Percentiles rank a stretch among this genome's conserved stretches.
Evolutionary conservation across 1,140 invertebrate species (phyloP).

Genomic region (Drosophila grimshawi): DNA sequence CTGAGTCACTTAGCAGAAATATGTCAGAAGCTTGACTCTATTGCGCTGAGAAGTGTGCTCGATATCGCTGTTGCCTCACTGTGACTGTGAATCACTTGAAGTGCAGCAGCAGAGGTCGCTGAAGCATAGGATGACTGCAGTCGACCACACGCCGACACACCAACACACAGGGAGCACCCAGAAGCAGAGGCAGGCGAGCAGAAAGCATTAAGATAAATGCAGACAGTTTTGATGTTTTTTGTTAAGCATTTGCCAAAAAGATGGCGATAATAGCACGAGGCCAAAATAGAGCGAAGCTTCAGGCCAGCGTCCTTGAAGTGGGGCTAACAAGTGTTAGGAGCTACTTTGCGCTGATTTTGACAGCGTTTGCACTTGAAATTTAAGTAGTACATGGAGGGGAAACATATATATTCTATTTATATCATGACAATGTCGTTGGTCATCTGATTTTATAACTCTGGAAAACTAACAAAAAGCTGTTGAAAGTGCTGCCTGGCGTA

Average conservation of each 20-base stretch:
- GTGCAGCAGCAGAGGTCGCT: not conserved
- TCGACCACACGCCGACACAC: not conserved
- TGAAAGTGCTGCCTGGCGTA: constrained; percentile 27
- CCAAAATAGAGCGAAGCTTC: constrained; percentile 29
- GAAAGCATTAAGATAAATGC: constrained; percentile 54
- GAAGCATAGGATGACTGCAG: not conserved
- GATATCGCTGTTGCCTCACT: constrained; percentile 6
- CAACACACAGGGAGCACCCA: not conserved
- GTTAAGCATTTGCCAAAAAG: constrained; percentile 20
- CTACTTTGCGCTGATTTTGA: constrained; percentile 52
- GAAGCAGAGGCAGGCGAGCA: constrained; percentile 16
- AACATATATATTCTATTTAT: constrained; percentile 14
- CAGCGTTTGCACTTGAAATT: constrained; percentile 41
- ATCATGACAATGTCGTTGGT: not conserved
- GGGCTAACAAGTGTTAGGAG: constrained; percentile 27
- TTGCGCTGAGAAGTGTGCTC: no score
- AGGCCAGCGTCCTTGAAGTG: constrained; percentile 48
- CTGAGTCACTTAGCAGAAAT: constrained; percentile 1
- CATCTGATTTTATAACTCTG: constrained; percentile 5
- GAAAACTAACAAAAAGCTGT: not conserved
- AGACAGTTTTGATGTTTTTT: constrained; percentile 49
- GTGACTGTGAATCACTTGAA: constrained; percentile 10
- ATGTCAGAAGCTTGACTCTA: not conserved
- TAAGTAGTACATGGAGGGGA: not conserved
- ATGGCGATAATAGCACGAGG: constrained; percentile 44